A percentile compares a stretch with the other conserved stretches of the same genome.
These are phyloP conservation scores for Buceros bicornis DNA, from an alignment of 2,797 vertebrate species.

Conservation along the genomic window DNA sequence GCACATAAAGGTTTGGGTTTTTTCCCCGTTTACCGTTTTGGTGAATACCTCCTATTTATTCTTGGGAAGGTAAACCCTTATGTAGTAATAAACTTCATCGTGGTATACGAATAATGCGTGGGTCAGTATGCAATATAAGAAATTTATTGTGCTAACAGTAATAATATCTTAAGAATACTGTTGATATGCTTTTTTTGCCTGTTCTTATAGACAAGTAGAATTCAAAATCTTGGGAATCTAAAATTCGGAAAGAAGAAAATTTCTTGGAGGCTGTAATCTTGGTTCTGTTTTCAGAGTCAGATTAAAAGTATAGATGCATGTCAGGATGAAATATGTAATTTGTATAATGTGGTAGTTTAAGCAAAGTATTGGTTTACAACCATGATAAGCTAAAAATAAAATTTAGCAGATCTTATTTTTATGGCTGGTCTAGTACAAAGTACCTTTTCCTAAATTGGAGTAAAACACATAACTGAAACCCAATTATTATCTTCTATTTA, in stretches of 20 bases:
- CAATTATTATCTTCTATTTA: not conserved
- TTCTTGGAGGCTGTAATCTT: not conserved
- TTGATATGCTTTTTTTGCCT: not conserved
- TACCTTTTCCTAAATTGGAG: not conserved
- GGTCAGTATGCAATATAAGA: not conserved
- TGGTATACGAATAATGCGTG: not conserved
- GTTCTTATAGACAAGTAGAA: not conserved
- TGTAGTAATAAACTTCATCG: not conserved
- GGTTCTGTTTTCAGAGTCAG: not conserved
- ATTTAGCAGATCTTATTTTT: not conserved
- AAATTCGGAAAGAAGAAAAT: not conserved
- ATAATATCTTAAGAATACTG: not conserved
- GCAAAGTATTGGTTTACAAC: not conserved
- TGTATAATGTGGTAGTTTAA: not conserved
- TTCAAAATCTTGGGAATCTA: not conserved
- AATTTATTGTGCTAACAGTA: not conserved
- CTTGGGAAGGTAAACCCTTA: not conserved
- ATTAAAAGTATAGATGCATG: not conserved
- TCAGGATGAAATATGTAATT: not conserved
- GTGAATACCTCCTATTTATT: not conserved
- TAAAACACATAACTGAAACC: not conserved
- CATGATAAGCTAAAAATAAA: not conserved
- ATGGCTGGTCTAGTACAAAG: not conserved
- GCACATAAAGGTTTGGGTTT: not conserved
- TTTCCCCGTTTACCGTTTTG: not conserved